These are phyloP conservation scores for Drosophila tropicalis DNA, from an alignment of 1,140 invertebrate species.

Conservation along the genomic window DNA sequence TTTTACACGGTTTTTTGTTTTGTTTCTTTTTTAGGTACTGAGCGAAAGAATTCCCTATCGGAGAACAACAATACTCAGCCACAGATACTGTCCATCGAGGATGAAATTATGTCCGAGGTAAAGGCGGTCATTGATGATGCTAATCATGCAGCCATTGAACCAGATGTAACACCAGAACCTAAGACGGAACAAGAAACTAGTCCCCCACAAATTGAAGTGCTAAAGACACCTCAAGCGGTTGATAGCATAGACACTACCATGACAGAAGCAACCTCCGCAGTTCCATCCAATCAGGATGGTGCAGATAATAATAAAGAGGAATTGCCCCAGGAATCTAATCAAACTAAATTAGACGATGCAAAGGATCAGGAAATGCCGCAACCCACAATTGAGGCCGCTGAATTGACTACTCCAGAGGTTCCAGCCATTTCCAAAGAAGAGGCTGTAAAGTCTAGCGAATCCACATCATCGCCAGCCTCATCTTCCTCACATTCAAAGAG, in stretches of 20 bases:
- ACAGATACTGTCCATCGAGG: conserved; percentile 55
- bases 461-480: conserved; percentile 42
- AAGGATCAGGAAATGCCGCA: background rate
- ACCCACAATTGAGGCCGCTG: background rate
- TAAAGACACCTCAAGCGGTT: background rate
- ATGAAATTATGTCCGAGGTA: conserved; percentile 66
- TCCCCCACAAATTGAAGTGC: background rate
- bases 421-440: conserved; percentile 30
- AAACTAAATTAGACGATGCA: background rate
- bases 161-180: background rate
- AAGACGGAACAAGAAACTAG: background rate
- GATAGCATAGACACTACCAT: conserved; percentile 3
- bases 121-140: conserved; percentile 59
- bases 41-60: conserved; percentile 64
- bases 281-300: background rate
- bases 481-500: conserved; percentile 66
- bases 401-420: background rate
- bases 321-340: background rate
- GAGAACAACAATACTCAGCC: conserved; percentile 28
- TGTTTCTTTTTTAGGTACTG: conserved; percentile 55
- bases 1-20: too few species aligned
- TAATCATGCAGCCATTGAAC: conserved; percentile 37
- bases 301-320: background rate
- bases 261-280: background rate
- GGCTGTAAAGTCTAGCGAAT: conserved; percentile 22